Conservation (phyloP, 2,797 vertebrate genomes). For the Balearica regulorum region DNA sequence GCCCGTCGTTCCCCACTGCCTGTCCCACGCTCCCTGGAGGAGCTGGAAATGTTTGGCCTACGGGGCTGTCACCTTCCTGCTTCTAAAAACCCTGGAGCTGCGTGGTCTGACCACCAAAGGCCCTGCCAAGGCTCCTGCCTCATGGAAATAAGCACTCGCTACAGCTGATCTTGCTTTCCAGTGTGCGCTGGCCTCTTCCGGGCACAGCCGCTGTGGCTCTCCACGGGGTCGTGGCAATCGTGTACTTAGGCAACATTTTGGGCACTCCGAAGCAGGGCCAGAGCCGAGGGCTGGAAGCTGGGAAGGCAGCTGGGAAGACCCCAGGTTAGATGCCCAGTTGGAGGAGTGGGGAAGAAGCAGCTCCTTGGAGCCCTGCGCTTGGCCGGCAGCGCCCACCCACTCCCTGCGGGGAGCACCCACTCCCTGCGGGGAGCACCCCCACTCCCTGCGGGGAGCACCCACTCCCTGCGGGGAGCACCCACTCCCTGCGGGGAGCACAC, state of each 20-base stretch:
- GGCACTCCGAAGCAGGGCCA: background rate
- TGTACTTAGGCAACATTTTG: background rate
- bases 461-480: background rate
- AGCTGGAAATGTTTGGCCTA: background rate
- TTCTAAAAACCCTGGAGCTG: background rate
- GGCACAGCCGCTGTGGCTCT: background rate
- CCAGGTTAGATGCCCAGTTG: background rate
- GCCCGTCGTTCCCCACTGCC: background rate
- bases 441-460: background rate
- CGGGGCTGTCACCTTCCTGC: rapidly evolving
- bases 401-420: background rate
- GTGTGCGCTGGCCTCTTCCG: background rate
- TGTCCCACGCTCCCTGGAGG: background rate
- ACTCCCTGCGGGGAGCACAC: background rate
- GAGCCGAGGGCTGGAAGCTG: background rate
- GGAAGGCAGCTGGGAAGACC: background rate
- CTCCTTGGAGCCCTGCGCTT: rapidly evolving
- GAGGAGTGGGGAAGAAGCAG: background rate
- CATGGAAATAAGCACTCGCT: background rate
- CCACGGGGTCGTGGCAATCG: rapidly evolving
- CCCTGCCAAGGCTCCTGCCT: background rate
- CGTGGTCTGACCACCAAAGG: background rate
- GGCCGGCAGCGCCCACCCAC: background rate
- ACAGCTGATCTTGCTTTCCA: background rate
- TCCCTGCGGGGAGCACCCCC: background rate